phyloP scores from a whole-genome alignment of 2,113 vertebrate genomes.

The Nanorana parkeri region DNA sequence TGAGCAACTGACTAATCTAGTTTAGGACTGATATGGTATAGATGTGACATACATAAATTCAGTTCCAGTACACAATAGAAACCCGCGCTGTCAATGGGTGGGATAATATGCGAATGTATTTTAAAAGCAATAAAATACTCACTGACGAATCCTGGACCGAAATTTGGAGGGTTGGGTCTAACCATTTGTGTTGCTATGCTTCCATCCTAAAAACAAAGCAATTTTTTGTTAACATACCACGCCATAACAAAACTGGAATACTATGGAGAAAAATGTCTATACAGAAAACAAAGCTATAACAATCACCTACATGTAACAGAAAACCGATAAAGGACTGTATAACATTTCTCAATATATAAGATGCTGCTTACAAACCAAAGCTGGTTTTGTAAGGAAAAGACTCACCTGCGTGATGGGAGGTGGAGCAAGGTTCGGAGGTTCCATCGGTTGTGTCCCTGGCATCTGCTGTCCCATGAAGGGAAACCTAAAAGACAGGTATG shows the following conservation, averaged over 20 bases:
- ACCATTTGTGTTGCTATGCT: slow-evolving; percentile 83
- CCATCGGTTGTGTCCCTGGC: slow-evolving; percentile 69
- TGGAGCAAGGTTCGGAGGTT: slow-evolving; percentile 73
- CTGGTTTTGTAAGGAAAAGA: background rate
- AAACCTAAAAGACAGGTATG: slow-evolving; percentile 72
- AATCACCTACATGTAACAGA: background rate
- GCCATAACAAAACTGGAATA: background rate
- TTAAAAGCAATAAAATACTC: slow-evolving; percentile 72
- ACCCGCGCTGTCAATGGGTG: too few species aligned
- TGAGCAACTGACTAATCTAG: too few species aligned
- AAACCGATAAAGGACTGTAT: slow-evolving; percentile 60
- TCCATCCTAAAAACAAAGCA: slow-evolving; percentile 82
- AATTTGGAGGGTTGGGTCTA: slow-evolving; percentile 90
- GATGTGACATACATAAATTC: too few species aligned
- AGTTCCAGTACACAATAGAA: too few species aligned
- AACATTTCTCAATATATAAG: too few species aligned
- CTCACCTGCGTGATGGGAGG: slow-evolving; percentile 81
- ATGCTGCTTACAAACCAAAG: too few species aligned
- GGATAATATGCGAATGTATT: too few species aligned
- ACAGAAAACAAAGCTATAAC: too few species aligned
- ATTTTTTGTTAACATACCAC: background rate
- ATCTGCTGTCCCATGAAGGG: slow-evolving; percentile 80
- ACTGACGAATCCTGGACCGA: slow-evolving; percentile 91
- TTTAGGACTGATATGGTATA: too few species aligned
- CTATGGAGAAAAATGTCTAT: too few species aligned